Evolutionary conservation across 1,140 invertebrate genomes (phyloP).

Genomic region (Microplitis demolitor): DNA sequence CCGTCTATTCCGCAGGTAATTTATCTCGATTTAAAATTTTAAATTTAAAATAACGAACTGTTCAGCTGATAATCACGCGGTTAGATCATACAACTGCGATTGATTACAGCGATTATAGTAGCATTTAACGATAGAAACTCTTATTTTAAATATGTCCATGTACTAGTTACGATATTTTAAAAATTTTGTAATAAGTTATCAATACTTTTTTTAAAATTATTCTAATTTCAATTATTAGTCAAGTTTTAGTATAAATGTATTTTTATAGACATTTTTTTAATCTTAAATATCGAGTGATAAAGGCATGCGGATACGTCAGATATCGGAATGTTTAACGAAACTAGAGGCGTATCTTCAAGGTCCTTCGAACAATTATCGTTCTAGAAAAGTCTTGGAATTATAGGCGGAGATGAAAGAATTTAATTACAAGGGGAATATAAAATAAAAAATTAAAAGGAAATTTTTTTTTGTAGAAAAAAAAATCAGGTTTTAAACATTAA

Average conservation of each 20-base stretch:
- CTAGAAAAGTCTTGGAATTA: background rate
- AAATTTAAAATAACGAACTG: too few relatives aligned
- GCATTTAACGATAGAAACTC: background rate
- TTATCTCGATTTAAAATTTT: too few relatives aligned
- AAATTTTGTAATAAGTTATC: background rate
- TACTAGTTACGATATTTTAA: background rate
- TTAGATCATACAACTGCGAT: background rate
- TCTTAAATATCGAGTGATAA: background rate
- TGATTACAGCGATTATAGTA: background rate
- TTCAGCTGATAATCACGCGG: too few relatives aligned
- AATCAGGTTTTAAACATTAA: too few relatives aligned
- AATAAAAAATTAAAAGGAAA: too few relatives aligned
- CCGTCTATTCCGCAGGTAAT: too few relatives aligned
- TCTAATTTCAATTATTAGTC: background rate
- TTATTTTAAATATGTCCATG: background rate
- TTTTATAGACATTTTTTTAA: background rate
- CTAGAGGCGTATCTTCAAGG: conserved; percentile 4
- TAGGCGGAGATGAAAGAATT: background rate
- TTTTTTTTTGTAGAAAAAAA: too few relatives aligned
- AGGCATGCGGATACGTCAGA: background rate
- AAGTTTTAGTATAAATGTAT: background rate
- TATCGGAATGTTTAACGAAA: background rate
- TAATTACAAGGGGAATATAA: too few relatives aligned
- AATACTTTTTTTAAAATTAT: background rate
- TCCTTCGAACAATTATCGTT: background rate